Conservation (phyloP, 2,797 vertebrate genomes). For the Chaetodon trifasciatus region DNA sequence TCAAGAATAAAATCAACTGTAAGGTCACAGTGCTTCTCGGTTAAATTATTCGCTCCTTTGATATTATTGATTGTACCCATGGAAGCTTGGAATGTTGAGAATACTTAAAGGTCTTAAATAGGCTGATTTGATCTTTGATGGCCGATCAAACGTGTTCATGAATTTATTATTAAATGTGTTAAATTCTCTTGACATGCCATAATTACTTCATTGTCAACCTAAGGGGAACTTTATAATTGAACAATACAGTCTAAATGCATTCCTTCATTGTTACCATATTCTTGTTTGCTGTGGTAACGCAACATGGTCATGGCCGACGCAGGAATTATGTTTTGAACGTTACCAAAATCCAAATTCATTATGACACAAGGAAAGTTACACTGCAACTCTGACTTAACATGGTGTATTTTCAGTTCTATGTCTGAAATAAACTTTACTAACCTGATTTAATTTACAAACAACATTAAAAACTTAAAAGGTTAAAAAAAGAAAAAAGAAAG, state of each 20-base stretch:
- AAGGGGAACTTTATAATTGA: background rate
- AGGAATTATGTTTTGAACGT: background rate
- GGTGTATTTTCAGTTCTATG: background rate
- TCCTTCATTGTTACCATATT: background rate
- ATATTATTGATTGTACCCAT: background rate
- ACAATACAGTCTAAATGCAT: background rate
- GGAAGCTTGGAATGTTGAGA: background rate
- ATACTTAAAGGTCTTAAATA: background rate
- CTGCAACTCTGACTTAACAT: background rate
- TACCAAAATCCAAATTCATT: background rate
- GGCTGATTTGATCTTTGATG: too few species aligned
- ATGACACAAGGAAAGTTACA: background rate
- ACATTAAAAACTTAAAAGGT: background rate
- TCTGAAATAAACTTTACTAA: background rate
- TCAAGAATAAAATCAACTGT: conserved; percentile 14
- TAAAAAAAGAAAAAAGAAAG: too few species aligned
- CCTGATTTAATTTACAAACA: background rate
- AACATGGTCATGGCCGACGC: too few species aligned
- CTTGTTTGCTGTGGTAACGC: background rate
- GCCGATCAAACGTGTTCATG: background rate
- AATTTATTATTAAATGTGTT: background rate
- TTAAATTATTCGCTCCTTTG: background rate
- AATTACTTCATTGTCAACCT: background rate
- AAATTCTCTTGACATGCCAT: background rate
- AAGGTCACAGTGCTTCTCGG: background rate